These are phyloP conservation scores for Aldrovandia affinis DNA, from an alignment of 2,797 vertebrate genomes.

Conservation along the genomic window DNA sequence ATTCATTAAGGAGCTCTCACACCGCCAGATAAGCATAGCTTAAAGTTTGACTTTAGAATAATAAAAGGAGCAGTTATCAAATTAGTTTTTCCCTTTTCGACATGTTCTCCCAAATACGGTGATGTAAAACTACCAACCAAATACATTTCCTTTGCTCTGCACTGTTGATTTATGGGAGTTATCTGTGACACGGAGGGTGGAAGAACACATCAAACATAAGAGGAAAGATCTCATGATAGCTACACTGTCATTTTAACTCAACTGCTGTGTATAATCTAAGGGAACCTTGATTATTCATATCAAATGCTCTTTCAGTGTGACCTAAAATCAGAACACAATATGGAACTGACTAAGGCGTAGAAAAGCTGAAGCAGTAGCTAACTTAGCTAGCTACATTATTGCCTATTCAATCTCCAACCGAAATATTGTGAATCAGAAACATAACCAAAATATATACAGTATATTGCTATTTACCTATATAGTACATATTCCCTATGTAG, in stretches of 20 bases:
- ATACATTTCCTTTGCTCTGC: background rate
- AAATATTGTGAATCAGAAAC: background rate
- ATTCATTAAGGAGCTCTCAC: background rate
- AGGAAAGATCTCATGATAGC: background rate
- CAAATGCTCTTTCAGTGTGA: background rate
- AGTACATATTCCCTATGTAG: background rate
- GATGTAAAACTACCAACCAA: background rate
- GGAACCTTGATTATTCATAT: background rate
- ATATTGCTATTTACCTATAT: background rate
- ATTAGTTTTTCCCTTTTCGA: background rate
- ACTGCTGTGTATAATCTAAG: constrained; percentile 1
- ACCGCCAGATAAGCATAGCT: background rate
- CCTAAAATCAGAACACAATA: background rate
- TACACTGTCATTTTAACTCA: background rate
- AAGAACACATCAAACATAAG: background rate
- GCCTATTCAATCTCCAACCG: background rate
- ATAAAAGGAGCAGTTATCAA: background rate
- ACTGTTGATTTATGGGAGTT: background rate
- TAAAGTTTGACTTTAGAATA: background rate
- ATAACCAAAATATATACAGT: background rate
- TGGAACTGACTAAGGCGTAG: background rate
- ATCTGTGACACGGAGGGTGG: background rate
- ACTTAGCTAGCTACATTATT: background rate
- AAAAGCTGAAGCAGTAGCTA: background rate
- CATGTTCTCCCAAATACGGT: background rate